Evolutionary conservation across 2,113 vertebrate genomes (phyloP).

Genomic region (Pipra filicauda): DNA sequence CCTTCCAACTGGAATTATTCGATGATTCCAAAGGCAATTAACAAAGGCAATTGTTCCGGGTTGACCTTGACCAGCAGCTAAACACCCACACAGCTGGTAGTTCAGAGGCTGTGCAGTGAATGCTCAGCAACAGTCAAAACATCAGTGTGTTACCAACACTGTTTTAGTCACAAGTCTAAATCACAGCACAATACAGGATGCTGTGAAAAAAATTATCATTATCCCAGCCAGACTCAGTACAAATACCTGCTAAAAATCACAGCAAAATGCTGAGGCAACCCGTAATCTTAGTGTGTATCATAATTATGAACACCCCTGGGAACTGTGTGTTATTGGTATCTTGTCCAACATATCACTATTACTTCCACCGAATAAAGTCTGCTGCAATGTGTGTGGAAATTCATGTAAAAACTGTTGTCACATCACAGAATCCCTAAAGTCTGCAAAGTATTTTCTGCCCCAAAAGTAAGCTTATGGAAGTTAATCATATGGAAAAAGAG

Average conservation of each 20-base stretch:
- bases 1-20: not conserved
- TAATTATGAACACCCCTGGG: not conserved
- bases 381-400: not conserved
- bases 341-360: not conserved
- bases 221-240: not conserved
- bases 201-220: not conserved
- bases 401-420: not conserved
- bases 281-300: not conserved
- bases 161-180: not conserved
- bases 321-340: not conserved
- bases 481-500: not conserved
- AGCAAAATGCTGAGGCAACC: not conserved
- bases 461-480: not conserved
- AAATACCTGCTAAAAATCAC: not conserved
- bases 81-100: not conserved
- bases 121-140: not conserved
- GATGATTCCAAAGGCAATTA: not conserved
- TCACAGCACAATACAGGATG: not conserved
- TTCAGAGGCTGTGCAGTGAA: not conserved
- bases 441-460: not conserved
- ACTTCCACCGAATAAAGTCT: not conserved
- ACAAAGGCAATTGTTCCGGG: not conserved
- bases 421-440: not conserved
- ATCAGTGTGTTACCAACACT: not conserved
- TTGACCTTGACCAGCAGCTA: not conserved